Evolutionary conservation across 2,888 invertebrate species (phyloP).

Genomic region (Cheilosia urbana): DNA sequence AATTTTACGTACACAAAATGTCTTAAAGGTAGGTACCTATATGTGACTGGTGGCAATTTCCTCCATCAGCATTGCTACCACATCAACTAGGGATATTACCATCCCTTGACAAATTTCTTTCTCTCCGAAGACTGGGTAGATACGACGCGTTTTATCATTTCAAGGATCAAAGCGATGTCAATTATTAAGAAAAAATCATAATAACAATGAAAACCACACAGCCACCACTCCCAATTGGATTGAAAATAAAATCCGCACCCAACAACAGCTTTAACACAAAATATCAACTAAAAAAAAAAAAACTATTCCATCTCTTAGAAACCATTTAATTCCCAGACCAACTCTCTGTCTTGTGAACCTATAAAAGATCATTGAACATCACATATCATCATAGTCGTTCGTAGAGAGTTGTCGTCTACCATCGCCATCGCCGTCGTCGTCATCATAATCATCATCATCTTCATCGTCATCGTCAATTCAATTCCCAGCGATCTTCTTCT

Average conservation of each 20-base stretch:
- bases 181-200: constrained; percentile 8
- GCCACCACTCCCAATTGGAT: constrained; percentile 64
- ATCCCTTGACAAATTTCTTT: constrained; percentile 14
- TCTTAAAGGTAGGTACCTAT: too few relatives aligned
- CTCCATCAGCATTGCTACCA: neutral
- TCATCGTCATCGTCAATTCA: constrained; percentile 62
- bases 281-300: constrained; percentile 19
- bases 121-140: constrained; percentile 9
- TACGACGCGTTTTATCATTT: constrained; percentile 28
- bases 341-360: constrained; percentile 43
- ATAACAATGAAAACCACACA: constrained; percentile 40
- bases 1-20: too few relatives aligned
- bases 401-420: constrained; percentile 38
- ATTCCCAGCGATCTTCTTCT: constrained; percentile 68
- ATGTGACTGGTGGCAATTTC: too few relatives aligned
- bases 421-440: constrained; percentile 28
- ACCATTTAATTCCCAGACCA: constrained; percentile 73
- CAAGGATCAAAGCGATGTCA: constrained; percentile 64
- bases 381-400: constrained; percentile 70
- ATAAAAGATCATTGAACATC: constrained; percentile 73
- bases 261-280: constrained; percentile 22
- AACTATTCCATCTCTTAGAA: constrained; percentile 55
- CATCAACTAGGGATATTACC: neutral
- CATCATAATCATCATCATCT: constrained; percentile 51
- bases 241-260: constrained; percentile 47